Evolutionary conservation across 2,888 invertebrate genomes (phyloP), one percentile per base, ranked within the genome.

Genomic region (Rhaphigaster nebulosa): DNA sequence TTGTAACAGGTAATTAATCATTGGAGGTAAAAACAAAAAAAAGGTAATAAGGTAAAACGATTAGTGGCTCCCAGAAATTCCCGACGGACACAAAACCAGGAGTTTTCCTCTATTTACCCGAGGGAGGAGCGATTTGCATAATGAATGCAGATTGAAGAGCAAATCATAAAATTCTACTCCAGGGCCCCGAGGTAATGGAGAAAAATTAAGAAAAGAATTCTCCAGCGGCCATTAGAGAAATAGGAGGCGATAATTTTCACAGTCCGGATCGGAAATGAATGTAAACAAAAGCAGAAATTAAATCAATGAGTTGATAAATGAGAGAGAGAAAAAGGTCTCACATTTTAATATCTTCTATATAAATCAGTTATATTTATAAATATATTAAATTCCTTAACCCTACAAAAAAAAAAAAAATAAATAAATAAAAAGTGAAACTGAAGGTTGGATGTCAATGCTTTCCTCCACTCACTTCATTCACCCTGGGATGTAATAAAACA

Each of bases 121-220:
- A 38, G 70, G 38, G 70, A 76, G 13, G 15, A 15, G 29, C 29
- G 29, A 76, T 76, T 76, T 76, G 20, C 70, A 76, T 76, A 76
- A 76, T 76, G 70, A 76, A 76, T 76, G 70, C 38, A 76, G 70
- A 76, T 76, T 76, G 70, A 38, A 38, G 70, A 76, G 70, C 20
- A 76, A 76, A 76, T 76, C 34, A 76, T 76, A 76, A 76, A 76
- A 76, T 38, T 76, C 70, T 76, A 3, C 20, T 20, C 0, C 20
- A 4, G 34, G 38, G 10, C 15, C 15, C 15, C 6, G 1, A 38
- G 70, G 4, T 76, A 76, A 76, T 76, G 70, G 70, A 76, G 70
- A 76, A 76, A 76, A 76, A 76, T 76, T 76, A 76, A 38, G 20
- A 29, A 38, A 18, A 34, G 20, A 76, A 20, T 76, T 23, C 23